Percentiles rank a stretch among this genome's conserved stretches.
Conservation (phyloP, 2,113 vertebrate genomes). For the Deroptyus accipitrinus region DNA sequence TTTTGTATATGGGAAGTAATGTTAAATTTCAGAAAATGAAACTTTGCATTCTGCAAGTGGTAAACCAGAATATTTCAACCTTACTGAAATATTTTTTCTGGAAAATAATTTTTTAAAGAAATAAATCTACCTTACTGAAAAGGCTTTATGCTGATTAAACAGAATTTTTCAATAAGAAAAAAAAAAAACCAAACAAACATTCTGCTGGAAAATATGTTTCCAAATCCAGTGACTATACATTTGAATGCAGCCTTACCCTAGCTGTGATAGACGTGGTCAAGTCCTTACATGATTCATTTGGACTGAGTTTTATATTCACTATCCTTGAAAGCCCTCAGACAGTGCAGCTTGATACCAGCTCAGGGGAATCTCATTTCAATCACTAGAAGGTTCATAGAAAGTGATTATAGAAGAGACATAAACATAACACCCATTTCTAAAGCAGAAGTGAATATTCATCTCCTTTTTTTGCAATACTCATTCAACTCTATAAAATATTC, state of each 20-base stretch:
- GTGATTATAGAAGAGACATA: neutral
- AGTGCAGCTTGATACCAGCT: neutral
- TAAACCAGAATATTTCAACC: neutral
- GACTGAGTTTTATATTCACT: neutral
- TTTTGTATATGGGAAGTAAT: neutral
- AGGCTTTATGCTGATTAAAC: neutral
- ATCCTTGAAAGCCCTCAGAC: neutral
- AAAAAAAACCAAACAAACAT: neutral
- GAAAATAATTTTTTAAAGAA: neutral
- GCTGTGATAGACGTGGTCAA: neutral
- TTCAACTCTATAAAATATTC: slow-evolving; percentile 62
- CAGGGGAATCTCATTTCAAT: neutral
- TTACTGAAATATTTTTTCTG: neutral
- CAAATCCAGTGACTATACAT: neutral
- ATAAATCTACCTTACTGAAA: neutral
- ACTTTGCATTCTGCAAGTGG: neutral
- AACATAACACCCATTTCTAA: slow-evolving; percentile 19
- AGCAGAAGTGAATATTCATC: slow-evolving; percentile 51
- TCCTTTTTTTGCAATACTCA: slow-evolving; percentile 20
- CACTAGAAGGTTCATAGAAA: slow-evolving; percentile 7
- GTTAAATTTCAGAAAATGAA: neutral
- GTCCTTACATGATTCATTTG: neutral
- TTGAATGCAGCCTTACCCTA: neutral
- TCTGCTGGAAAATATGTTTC: neutral
- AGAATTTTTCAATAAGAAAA: neutral